These are phyloP conservation scores for Drosophila fulvimacula DNA, from an alignment of 2,888 invertebrate species.

Conservation along the genomic window DNA sequence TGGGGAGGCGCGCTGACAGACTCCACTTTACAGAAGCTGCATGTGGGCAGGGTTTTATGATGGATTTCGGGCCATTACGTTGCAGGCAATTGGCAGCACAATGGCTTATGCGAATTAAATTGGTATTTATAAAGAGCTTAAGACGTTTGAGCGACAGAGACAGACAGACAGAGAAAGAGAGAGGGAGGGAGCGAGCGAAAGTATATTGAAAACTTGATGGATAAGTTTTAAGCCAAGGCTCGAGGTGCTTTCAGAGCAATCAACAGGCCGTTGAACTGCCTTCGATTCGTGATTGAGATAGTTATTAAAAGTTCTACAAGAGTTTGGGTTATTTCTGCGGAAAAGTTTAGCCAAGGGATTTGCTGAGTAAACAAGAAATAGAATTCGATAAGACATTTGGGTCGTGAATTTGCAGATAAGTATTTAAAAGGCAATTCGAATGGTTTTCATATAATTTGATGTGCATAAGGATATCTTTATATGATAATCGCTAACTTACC, in stretches of 20 bases:
- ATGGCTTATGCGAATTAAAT: constrained; percentile 49
- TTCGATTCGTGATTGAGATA: constrained; percentile 5
- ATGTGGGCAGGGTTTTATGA: constrained; percentile 29
- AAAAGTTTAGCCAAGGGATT: constrained; percentile 4
- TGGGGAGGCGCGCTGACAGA: constrained; percentile 4
- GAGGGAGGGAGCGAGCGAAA: background rate
- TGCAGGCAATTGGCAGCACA: constrained; percentile 18
- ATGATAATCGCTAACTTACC: constrained; percentile 88
- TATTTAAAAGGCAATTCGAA: too few relatives aligned
- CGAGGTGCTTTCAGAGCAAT: constrained; percentile 13
- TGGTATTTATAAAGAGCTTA: constrained; percentile 52
- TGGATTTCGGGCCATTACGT: constrained; percentile 37
- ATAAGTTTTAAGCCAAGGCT: constrained; percentile 23
- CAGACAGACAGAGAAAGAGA: too few relatives aligned
- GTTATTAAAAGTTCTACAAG: background rate
- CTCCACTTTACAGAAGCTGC: constrained; percentile 43
- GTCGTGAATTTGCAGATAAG: too few relatives aligned
- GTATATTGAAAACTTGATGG: constrained; percentile 30
- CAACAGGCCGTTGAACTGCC: constrained; percentile 23
- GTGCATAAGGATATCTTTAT: background rate
- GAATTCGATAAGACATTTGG: background rate
- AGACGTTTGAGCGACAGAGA: constrained; percentile 11
- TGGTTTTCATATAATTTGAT: too few relatives aligned
- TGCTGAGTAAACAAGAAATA: background rate
- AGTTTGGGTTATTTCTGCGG: background rate